Base-by-base conservation (phyloP, 2,797 vertebrate species). In the Argya squamiceps region DNA sequence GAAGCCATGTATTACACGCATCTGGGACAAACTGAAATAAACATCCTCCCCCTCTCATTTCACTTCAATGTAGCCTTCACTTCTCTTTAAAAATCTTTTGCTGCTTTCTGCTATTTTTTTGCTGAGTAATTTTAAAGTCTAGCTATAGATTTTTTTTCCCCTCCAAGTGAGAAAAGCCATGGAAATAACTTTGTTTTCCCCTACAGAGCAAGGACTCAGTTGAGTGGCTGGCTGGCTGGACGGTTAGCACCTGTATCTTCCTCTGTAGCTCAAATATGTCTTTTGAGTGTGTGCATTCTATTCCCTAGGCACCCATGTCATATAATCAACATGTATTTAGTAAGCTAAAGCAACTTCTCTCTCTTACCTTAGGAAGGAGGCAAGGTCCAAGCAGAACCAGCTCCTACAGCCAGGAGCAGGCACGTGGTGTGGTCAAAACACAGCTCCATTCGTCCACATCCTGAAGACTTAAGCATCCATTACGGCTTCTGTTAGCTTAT, bases 401-500 rank as follows among this genome's bases (percentile, higher is more conserved):
- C 15, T 71, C 19, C 30, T 4, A 3, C 68, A 34, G 79, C 41
- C 65, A 53, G 86, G 29, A 78, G 68, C 50, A 46, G 50, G 62
- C 81, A 49, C 26, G 12, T 1, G 12, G 62, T 0, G 0, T 3
- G 55, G 82, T 24, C 56, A 26, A 49, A 82, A 55, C 0, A 0
- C 11, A 36, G 84, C 76, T 63, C 89, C 5, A 5, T 77, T 76
- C 58, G 71, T 70, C 80, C 84, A 41, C 15, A 62, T 39, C 44
- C 37, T 92, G 22, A 89, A 24, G 69, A 43, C 74, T 60, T 78
- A 27, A 74, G 36, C 46, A 44, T 85, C 86, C 64, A 58, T 81
- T 86, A 64, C 68, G 37, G 94, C 89, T 97, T 88, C 94, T n/a
- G 34, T 90, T 52, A 83, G 93, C 92, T 97, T 88, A 77, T 75